Evolutionary conservation across 2,797 vertebrate genomes (phyloP).

Genomic region (Scolopax rusticola): DNA sequence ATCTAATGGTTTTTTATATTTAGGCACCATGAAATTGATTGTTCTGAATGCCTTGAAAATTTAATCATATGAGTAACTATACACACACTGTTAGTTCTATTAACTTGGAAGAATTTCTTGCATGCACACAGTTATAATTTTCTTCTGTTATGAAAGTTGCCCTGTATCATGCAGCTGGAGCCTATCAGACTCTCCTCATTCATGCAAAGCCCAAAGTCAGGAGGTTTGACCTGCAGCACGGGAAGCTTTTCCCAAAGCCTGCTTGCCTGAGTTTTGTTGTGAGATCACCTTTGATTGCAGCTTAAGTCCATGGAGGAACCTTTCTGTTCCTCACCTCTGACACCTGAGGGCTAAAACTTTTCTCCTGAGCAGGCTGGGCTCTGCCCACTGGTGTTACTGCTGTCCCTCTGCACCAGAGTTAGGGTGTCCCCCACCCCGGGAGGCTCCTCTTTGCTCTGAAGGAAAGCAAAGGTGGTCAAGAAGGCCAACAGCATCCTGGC

Average conservation of each 20-base stretch:
- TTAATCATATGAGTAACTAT: conserved; percentile 40
- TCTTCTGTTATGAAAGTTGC: conserved; percentile 41
- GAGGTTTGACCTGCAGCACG: background rate
- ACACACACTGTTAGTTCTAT: conserved; percentile 34
- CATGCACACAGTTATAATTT: conserved; percentile 39
- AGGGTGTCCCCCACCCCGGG: background rate
- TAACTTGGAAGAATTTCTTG: conserved; percentile 51
- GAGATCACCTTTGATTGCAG: background rate
- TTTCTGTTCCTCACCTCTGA: background rate
- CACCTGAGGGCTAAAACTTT: background rate
- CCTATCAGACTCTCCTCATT: background rate
- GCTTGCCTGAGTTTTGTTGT: accelerated
- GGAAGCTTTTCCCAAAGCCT: background rate
- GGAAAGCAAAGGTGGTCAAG: background rate
- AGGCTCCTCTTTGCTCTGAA: background rate
- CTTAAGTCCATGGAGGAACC: background rate
- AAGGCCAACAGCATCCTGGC: too few relatives aligned
- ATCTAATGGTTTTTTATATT: conserved; percentile 55
- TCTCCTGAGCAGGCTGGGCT: background rate
- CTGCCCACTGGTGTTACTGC: accelerated
- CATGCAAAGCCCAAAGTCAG: background rate
- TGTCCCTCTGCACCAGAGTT: background rate
- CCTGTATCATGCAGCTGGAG: conserved; percentile 23
- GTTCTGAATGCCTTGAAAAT: conserved; percentile 57
- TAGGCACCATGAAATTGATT: conserved; percentile 41